Evolutionary conservation across 2,113 vertebrate species (phyloP).

Genomic region (Choloepus hoffmanni): DNA sequence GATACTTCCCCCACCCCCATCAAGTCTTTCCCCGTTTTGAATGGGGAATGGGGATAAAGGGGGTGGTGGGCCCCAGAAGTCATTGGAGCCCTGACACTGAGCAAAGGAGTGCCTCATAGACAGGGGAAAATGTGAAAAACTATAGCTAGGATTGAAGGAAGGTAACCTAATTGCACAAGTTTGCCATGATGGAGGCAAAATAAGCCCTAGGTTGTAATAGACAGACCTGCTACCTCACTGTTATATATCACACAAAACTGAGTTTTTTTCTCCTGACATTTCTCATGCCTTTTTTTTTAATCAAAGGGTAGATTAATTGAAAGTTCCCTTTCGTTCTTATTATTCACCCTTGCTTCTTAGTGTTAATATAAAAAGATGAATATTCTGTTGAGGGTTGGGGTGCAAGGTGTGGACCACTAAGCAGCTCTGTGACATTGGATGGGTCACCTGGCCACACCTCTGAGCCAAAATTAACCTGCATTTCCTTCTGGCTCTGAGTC

Average conservation of each 20-base stretch:
- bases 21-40: neutral
- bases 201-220: neutral
- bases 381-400: neutral
- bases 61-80: neutral
- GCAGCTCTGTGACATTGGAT: neutral
- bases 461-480: neutral
- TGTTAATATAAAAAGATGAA: neutral
- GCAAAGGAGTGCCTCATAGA: neutral
- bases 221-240: neutral
- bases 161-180: neutral
- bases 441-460: neutral
- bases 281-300: conserved; percentile 31
- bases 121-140: neutral
- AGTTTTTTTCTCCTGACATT: neutral
- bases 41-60: neutral
- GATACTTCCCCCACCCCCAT: neutral
- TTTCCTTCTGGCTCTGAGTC: neutral
- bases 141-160: neutral
- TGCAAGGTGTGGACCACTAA: neutral
- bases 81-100: neutral
- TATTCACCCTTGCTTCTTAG: conserved; percentile 27
- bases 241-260: neutral
- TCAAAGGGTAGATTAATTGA: conserved; percentile 3
- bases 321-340: neutral
- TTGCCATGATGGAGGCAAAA: neutral